Evolutionary conservation across 1,140 invertebrate species (phyloP).

Genomic region (Drosophila takahashii): DNA sequence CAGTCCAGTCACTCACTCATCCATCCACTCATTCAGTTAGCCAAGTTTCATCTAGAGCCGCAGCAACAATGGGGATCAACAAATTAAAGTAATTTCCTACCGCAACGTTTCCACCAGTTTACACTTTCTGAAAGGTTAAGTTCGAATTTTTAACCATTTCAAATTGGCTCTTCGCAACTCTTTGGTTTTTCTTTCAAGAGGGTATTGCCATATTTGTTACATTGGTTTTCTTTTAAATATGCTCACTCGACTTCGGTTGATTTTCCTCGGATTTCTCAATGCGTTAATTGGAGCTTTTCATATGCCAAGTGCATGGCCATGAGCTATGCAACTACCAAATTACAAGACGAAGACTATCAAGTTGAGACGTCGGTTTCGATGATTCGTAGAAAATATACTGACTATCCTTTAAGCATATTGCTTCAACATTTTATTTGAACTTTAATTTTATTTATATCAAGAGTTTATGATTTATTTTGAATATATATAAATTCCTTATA

Average conservation of each 20-base stretch:
- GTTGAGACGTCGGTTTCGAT: background rate
- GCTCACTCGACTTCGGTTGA: background rate
- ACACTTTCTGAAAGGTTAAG: conserved; percentile 30
- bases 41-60: conserved; percentile 61
- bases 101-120: conserved; percentile 67
- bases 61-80: conserved; percentile 64
- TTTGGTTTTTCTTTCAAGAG: background rate
- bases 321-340: conserved; percentile 32
- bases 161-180: too few species aligned
- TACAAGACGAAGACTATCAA: conserved; percentile 1
- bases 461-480: too few species aligned
- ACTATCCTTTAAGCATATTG: background rate
- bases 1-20: conserved; percentile 47
- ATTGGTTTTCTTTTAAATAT: conserved; percentile 2
- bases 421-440: too few species aligned
- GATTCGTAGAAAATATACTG: conserved; percentile 6
- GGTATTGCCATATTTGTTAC: conserved; percentile 11
- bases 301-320: conserved; percentile 57
- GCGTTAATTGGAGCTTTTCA: conserved; percentile 69
- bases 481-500: too few species aligned
- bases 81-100: conserved; percentile 83
- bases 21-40: conserved; percentile 72
- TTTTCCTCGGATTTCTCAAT: conserved; percentile 32
- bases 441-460: too few species aligned
- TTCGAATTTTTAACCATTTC: conserved; percentile 23